Evolutionary conservation across 2,888 invertebrate species (phyloP), one percentile per base, ranked within the genome.

Genomic region (Pristionchus entomophagus): DNA sequence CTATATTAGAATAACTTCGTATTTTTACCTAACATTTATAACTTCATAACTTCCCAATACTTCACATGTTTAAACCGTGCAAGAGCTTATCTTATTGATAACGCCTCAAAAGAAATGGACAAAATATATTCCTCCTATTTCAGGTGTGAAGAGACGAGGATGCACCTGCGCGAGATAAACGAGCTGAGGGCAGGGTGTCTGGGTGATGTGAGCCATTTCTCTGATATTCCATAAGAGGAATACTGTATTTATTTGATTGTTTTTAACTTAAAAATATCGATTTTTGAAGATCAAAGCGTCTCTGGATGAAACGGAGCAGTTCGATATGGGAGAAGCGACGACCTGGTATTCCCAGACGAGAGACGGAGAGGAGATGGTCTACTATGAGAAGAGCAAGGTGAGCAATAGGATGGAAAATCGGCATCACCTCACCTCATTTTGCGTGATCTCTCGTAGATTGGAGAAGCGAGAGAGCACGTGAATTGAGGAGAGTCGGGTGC

Each of bases 321-420:
- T 85, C 77, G 85, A 85, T 19, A 22, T 77, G 32, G 77, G 32
- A n/a, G 77, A 85, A 19, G 29, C 35, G 12, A 45, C 49, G 0
- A 62, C 59, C 14, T 85, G 85, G 85, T 77, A 77, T 19, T 59
- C 85, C 1, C 73, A 77, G 45, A 26, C 29, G 26, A 77, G 77
- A 49, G 41, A 77, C 22, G 85, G 85, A 85, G 85, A 85, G 56
- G 85, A 85, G 29, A 26, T 77, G 17, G 22, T 85, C 53, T 85
- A 85, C 29, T 85, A 85, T 38, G 85, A 85, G 77, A 85, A 77
- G 53, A 77, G 53, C 38, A 53, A 77, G 85, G 85, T 77, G 4
- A 41, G 56, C 45, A 14, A 6, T 45, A 45, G 14, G 14, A n/a
- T n/a, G n/a, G n/a, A n/a, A n/a, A n/a, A n/a, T n/a, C n/a, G n/a